phyloP scores from a whole-genome alignment of 2,888 invertebrate genomes.

The Aphodius granarius region DNA sequence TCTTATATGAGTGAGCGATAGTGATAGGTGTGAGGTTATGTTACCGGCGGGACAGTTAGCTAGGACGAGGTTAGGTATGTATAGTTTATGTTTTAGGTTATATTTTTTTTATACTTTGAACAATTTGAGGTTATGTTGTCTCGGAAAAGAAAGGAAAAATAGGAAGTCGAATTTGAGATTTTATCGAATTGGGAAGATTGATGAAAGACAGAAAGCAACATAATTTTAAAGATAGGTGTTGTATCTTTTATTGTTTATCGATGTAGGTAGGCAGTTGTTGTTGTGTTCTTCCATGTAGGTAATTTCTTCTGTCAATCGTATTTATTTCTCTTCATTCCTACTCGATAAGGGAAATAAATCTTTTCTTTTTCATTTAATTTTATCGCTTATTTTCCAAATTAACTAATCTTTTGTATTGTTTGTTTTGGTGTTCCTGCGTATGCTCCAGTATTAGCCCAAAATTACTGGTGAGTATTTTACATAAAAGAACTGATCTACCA shows the following conservation, averaged over 20 bases:
- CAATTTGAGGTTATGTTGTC: not conserved
- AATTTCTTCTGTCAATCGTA: too few relatives aligned
- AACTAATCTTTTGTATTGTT: constrained; percentile 10
- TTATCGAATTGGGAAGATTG: not conserved
- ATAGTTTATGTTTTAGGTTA: not conserved
- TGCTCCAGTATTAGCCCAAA: not conserved
- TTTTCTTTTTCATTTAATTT: not conserved
- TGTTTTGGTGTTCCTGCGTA: constrained; percentile 11
- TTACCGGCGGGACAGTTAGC: not conserved
- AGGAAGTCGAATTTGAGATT: not conserved
- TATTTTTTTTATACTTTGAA: not conserved
- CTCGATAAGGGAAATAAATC: not conserved
- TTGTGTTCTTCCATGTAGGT: not conserved
- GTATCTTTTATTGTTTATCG: not conserved
- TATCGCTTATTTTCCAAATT: not conserved
- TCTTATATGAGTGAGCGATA: not conserved
- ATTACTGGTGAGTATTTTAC: constrained; percentile 1
- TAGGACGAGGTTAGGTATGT: not conserved
- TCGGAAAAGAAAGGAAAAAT: not conserved
- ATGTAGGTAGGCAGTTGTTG: not conserved
- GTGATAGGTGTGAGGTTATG: not conserved
- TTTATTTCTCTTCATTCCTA: not conserved
- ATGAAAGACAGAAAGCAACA: not conserved
- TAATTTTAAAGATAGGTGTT: not conserved
- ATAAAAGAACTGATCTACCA: not conserved